Conservation (phyloP, 2,888 invertebrate species). For the Drosophila crucigera region DNA sequence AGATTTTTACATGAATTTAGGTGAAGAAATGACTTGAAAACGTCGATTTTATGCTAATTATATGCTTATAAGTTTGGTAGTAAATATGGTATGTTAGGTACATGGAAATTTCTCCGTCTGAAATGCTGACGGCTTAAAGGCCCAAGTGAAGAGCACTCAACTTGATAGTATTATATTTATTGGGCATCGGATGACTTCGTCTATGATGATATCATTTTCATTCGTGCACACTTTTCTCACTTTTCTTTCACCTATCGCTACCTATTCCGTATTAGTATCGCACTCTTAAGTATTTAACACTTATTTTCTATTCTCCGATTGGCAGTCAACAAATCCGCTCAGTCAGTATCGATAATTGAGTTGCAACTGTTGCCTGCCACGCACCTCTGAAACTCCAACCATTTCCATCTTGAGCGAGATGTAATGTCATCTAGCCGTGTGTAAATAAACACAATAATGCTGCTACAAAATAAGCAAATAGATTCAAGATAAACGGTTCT, state of each 20-base stretch:
- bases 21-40: neutral
- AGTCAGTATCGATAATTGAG: constrained; percentile 30
- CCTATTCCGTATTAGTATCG: neutral
- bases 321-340: constrained; percentile 10
- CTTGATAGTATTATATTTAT: neutral
- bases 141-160: neutral
- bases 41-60: no score
- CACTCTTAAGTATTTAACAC: neutral
- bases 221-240: neutral
- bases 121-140: neutral
- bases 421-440: neutral
- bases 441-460: neutral
- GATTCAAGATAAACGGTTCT: neutral
- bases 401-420: neutral
- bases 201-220: neutral
- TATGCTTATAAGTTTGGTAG: no score
- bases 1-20: neutral
- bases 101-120: neutral
- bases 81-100: no score
- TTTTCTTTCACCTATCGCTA: neutral
- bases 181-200: neutral
- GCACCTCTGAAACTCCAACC: neutral
- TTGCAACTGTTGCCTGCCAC: constrained; percentile 30
- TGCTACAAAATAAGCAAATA: neutral
- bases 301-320: neutral